These are phyloP conservation scores for Trichonephila clavata DNA, from an alignment of 1,140 invertebrate genomes.

Conservation along the genomic window DNA sequence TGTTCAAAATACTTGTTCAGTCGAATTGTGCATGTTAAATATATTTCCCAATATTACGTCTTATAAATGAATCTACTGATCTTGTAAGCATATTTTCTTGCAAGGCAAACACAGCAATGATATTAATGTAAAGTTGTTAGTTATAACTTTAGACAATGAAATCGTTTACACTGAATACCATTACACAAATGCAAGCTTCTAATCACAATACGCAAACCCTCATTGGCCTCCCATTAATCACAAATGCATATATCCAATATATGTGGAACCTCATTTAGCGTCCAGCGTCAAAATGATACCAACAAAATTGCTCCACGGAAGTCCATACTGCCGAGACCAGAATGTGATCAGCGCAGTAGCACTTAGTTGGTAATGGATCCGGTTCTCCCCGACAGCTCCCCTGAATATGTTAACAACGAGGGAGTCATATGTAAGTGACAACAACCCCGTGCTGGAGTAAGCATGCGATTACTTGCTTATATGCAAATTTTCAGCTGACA, in stretches of 20 bases:
- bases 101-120: no score
- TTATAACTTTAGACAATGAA: no score
- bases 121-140: no score
- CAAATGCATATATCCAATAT: not conserved
- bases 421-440: slow-evolving; percentile 31
- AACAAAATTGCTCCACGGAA: not conserved
- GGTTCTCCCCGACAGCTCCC: not conserved
- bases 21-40: no score
- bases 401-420: slow-evolving; percentile 28
- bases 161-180: no score
- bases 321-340: not conserved
- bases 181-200: no score
- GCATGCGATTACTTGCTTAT: slow-evolving; percentile 36
- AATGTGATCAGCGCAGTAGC: slow-evolving; percentile 6
- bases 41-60: no score
- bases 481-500: slow-evolving; percentile 38
- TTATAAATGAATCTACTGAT: no score
- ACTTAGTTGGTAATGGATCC: slow-evolving; percentile 11
- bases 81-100: no score
- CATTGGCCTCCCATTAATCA: not conserved
- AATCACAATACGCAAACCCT: no score
- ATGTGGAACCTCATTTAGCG: not conserved
- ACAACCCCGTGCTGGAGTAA: slow-evolving; percentile 21
- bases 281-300: not conserved
- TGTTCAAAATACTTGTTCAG: no score